Percentiles rank a stretch among this genome's conserved stretches.
These are phyloP conservation scores for Netelia virgata DNA, from an alignment of 2,888 invertebrate species.

Conservation along the genomic window DNA sequence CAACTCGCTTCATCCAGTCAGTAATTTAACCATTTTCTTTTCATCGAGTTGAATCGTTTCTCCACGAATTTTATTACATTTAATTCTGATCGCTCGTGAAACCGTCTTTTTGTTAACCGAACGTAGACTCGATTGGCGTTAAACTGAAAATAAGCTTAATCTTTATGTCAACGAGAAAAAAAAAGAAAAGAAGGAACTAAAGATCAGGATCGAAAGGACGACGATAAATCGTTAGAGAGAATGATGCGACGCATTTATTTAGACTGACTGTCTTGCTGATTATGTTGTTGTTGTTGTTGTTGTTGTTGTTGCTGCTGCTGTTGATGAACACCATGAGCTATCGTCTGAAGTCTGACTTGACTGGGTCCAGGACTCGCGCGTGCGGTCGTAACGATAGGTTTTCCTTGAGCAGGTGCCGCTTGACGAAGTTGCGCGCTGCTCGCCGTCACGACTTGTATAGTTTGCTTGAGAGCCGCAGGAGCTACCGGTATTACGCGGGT, in stretches of 20 bases:
- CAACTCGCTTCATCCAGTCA: too few species aligned
- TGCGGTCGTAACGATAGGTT: conserved; percentile 84
- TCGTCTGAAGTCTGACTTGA: conserved; percentile 88
- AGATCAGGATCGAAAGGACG: neutral
- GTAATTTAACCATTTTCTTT: too few species aligned
- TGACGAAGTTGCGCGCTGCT: conserved; percentile 84
- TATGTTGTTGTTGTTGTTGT: conserved; percentile 69
- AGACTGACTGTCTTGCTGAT: conserved; percentile 80
- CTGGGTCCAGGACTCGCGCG: conserved; percentile 86
- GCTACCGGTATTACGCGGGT: conserved; percentile 89
- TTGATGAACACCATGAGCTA: conserved; percentile 87
- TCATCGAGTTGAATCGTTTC: too few species aligned
- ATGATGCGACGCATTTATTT: conserved; percentile 68
- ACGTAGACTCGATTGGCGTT: neutral
- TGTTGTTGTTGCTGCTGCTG: conserved; percentile 74
- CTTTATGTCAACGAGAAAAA: neutral
- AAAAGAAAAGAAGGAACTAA: neutral
- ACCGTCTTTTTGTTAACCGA: neutral
- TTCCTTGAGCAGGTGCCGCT: conserved; percentile 79
- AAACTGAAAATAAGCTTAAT: neutral
- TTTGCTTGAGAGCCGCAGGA: conserved; percentile 86
- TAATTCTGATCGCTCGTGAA: conserved; percentile 3
- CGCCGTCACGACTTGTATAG: conserved; percentile 86
- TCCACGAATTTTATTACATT: neutral
- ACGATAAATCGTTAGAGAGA: conserved; percentile 30